phyloP scores from a whole-genome alignment of 2,797 vertebrate genomes.

The Scolopax rusticola region DNA sequence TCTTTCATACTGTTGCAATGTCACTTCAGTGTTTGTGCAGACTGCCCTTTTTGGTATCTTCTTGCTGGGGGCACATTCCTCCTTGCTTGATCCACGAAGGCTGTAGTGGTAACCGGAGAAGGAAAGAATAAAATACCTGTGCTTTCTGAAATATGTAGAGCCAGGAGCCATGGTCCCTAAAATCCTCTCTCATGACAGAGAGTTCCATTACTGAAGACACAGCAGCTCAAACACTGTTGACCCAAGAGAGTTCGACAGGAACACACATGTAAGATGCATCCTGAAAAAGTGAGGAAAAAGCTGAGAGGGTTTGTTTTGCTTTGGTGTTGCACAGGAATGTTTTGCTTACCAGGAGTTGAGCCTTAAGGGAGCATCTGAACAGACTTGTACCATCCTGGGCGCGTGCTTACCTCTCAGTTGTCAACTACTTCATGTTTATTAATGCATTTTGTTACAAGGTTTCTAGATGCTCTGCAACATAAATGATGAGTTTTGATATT shows the following conservation, averaged over 20 bases:
- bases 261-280: neutral
- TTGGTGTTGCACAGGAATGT: rapidly evolving
- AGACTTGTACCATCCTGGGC: neutral
- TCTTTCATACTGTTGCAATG: neutral
- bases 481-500: neutral
- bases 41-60: neutral
- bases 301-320: neutral
- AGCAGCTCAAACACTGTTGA: neutral
- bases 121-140: neutral
- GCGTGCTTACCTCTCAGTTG: neutral
- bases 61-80: neutral
- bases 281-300: neutral
- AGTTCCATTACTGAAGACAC: neutral
- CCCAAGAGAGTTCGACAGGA: neutral
- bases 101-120: neutral
- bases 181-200: neutral
- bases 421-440: neutral
- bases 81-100: rapidly evolving
- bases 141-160: neutral
- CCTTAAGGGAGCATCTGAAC: neutral
- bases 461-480: neutral
- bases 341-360: neutral
- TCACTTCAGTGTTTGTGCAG: neutral
- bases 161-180: neutral
- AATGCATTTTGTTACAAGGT: neutral